Percentiles rank a stretch among this genome's conserved stretches.
These are phyloP conservation scores for Drosophila subquinaria DNA, from an alignment of 2,888 invertebrate genomes.

Conservation along the genomic window DNA sequence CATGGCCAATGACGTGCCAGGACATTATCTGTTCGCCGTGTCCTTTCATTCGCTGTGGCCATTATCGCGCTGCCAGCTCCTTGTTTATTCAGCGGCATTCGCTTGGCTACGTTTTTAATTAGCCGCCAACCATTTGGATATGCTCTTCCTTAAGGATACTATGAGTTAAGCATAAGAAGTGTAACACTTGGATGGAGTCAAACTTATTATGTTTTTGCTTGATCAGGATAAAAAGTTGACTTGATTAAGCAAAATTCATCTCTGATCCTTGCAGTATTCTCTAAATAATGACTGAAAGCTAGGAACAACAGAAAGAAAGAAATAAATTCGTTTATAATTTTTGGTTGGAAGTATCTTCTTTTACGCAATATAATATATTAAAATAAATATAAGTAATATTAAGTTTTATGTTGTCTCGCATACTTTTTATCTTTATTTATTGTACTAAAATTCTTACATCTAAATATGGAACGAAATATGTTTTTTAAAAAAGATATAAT, in stretches of 20 bases:
- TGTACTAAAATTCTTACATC: too few relatives aligned
- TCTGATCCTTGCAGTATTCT: not conserved
- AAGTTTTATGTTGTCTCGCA: too few relatives aligned
- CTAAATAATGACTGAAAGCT: not conserved
- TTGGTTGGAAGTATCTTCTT: too few relatives aligned
- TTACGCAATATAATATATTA: too few relatives aligned
- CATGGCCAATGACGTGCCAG: conserved; percentile 61
- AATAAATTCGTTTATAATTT: too few relatives aligned
- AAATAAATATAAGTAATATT: too few relatives aligned
- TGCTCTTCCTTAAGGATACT: conserved; percentile 31
- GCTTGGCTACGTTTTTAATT: conserved; percentile 80
- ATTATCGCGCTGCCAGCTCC: conserved; percentile 63
- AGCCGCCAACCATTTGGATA: conserved; percentile 65
- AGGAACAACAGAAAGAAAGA: not conserved
- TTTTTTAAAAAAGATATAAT: too few relatives aligned
- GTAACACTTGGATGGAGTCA: not conserved
- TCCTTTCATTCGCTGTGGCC: conserved; percentile 52
- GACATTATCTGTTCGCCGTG: conserved; percentile 61
- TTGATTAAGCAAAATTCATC: not conserved
- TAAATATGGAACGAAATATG: too few relatives aligned
- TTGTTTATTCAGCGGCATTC: conserved; percentile 69
- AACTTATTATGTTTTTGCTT: not conserved
- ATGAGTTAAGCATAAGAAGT: not conserved
- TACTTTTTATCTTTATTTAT: too few relatives aligned
- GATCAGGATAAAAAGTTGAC: not conserved